Base-by-base conservation (phyloP, 2,113 vertebrate genomes). In the Tachycineta bicolor region DNA sequence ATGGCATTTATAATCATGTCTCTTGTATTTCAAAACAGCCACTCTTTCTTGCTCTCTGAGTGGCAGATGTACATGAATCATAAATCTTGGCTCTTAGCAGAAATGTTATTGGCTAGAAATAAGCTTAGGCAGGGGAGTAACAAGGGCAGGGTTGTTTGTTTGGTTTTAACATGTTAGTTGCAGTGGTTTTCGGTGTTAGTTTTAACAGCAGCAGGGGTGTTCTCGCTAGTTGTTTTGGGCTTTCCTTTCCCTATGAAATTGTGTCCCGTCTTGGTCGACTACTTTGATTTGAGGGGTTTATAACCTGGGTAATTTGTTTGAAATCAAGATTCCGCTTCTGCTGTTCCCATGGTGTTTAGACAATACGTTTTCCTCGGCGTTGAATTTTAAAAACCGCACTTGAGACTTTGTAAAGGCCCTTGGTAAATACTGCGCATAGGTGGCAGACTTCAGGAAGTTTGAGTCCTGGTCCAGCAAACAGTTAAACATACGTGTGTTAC, bases 371-470 rank as follows among this genome's bases (percentile, higher is more conserved):
- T 89, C 11, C 29, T 90, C 20, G 10, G 37, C 58, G 37, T 3
- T 80, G 2, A 4, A 11, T 77, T 91, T 80, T 63, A 18, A 56
- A 41, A 79, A 25, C 34, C 15, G 9, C 11, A 5, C 12, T 56
- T 63, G 26, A 59, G 56, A 77, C 31, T 13, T 83, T 37, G 29
- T 63, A 14, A 77, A 90, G 93, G 78, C 59, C 37, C 29, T 90
- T 46, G 41, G 52, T 80, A 22, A 77, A 56, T 81, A 19, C 11
- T 6, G 2, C 86, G 60, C 68, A 56, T 91, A 94, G 95, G 76
- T 93, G 93, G 93, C 93, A 93, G 96, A 33, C 88, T 95, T 93
- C 46, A 82, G 76, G 81, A 92, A 70, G 79, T 83, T 90, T 86
- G 76, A 47, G 25, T 60, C 73, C 62, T 75, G 37, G 50, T 89